Conservation (phyloP, 2,888 invertebrate species). For the Ophion ventricosus region DNA sequence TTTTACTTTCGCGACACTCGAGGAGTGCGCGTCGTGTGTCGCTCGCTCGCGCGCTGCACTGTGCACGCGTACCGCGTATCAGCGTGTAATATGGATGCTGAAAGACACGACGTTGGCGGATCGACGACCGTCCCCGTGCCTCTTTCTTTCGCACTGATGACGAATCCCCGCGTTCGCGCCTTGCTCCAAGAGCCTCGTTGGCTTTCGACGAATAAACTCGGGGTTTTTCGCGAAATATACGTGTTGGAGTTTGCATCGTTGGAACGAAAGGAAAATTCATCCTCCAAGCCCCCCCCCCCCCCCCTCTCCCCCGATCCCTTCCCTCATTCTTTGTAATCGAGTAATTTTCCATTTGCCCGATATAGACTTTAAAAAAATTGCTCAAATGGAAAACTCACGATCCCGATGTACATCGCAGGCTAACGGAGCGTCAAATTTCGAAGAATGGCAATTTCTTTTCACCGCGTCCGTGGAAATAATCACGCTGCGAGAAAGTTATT, state of each 20-base stretch:
- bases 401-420: no score
- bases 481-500: no score
- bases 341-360: no score
- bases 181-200: neutral
- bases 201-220: neutral
- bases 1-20: slow-evolving; percentile 78
- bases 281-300: no score
- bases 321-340: neutral
- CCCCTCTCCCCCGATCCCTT: no score
- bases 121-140: slow-evolving; percentile 47
- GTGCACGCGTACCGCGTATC: slow-evolving; percentile 57
- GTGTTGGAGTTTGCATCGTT: neutral
- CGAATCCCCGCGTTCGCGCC: slow-evolving; percentile 27
- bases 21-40: slow-evolving; percentile 30
- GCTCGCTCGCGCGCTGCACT: slow-evolving; percentile 59
- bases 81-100: slow-evolving; percentile 63
- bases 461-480: no score
- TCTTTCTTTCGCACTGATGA: slow-evolving; percentile 32
- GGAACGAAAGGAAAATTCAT: neutral
- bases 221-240: neutral
- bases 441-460: no score
- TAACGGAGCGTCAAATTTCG: no score
- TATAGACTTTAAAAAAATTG: no score
- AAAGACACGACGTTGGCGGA: slow-evolving; percentile 46
- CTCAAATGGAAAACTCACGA: no score